These are phyloP conservation scores for Stichodactyla helianthus DNA, from an alignment of 64 coral and sea anemone species.

Conservation along the genomic window DNA sequence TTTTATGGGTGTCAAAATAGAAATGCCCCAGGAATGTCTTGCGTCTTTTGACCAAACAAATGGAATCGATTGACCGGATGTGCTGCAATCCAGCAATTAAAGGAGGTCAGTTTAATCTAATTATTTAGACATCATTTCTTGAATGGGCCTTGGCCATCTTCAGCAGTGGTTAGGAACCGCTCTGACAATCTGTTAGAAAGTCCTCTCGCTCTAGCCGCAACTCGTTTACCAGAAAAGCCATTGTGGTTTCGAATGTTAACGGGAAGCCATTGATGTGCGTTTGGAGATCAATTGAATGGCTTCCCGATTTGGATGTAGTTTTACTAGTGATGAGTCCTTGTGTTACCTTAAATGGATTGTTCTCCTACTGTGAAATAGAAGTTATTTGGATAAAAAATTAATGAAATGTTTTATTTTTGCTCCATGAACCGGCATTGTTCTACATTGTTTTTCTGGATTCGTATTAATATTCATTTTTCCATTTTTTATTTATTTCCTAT, in stretches of 20 bases:
- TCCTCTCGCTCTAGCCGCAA: not conserved
- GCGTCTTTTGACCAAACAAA: slow-evolving; percentile 12
- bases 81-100: not conserved
- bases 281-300: not conserved
- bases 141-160: not conserved
- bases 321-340: not conserved
- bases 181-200: not conserved
- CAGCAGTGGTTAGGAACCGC: slow-evolving; percentile 1
- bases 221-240: not conserved
- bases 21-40: slow-evolving; percentile 23
- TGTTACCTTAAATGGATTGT: not conserved
- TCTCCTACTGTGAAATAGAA: not conserved
- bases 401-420: not conserved
- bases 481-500: not conserved
- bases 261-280: not conserved
- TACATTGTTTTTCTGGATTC: too few relatives aligned
- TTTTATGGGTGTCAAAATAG: slow-evolving; percentile 12
- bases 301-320: too few relatives aligned
- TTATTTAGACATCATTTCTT: slow-evolving; percentile 6
- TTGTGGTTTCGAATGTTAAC: not conserved
- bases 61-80: slow-evolving; percentile 14
- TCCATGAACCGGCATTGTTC: not conserved
- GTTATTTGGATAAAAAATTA: not conserved
- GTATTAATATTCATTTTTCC: too few relatives aligned
- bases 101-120: slow-evolving; percentile 23